A percentile compares a stretch with the other conserved stretches of the same genome.
Evolutionary conservation across 2,888 invertebrate species (phyloP).

Genomic region (Anthophora plumipes): DNA sequence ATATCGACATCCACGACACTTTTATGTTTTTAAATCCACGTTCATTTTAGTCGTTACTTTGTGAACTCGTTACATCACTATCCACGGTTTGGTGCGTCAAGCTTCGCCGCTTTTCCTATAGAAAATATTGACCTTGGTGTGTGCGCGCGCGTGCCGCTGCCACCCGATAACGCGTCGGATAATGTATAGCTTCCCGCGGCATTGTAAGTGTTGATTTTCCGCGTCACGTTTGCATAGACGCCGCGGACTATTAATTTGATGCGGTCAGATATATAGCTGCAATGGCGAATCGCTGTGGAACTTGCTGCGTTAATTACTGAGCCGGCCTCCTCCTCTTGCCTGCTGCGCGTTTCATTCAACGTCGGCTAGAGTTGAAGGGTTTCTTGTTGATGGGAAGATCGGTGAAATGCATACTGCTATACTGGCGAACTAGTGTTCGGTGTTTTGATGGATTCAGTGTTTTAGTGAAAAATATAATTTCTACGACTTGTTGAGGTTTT

Average conservation of each 20-base stretch:
- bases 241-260: slow-evolving; percentile 63
- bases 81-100: slow-evolving; percentile 71
- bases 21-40: slow-evolving; percentile 48
- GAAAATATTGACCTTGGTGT: slow-evolving; percentile 72
- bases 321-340: slow-evolving; percentile 7
- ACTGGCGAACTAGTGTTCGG: too few species aligned
- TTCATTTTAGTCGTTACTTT: slow-evolving; percentile 70
- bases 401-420: not conserved
- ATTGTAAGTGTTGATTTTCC: slow-evolving; percentile 63
- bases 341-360: not conserved
- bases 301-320: slow-evolving; percentile 56
- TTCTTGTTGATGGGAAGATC: not conserved
- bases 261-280: slow-evolving; percentile 57
- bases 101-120: slow-evolving; percentile 70
- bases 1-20: slow-evolving; percentile 63
- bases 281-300: slow-evolving; percentile 50
- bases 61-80: slow-evolving; percentile 75
- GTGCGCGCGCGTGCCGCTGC: slow-evolving; percentile 12
- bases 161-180: slow-evolving; percentile 46
- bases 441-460: too few species aligned
- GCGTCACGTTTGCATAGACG: slow-evolving; percentile 51
- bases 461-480: too few species aligned
- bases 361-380: not conserved
- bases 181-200: slow-evolving; percentile 51
- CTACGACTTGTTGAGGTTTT: too few species aligned